A percentile compares a stretch with the other conserved stretches of the same genome.
Conservation (phyloP, 2,797 vertebrate genomes). For the Sebastes nivosus region DNA sequence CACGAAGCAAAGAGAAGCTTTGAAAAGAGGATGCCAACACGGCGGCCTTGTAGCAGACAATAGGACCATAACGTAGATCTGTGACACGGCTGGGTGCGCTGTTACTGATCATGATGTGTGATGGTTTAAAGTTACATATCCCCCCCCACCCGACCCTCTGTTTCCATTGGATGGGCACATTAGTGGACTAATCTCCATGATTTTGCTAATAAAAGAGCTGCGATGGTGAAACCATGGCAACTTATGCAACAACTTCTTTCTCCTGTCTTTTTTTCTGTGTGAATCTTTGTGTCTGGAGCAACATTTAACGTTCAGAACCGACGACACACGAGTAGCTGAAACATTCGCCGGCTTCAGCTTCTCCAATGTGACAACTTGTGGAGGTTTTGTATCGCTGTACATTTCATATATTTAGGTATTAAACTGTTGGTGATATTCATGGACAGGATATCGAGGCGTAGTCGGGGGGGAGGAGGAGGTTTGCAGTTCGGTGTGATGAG, state of each 20-base stretch:
- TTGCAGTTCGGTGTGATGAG: too few relatives aligned
- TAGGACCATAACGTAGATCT: slow-evolving; percentile 53
- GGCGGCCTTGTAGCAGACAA: slow-evolving; percentile 72
- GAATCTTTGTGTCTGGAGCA: background rate
- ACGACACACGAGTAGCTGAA: background rate
- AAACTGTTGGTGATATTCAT: too few relatives aligned
- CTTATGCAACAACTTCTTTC: slow-evolving; percentile 60
- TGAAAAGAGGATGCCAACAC: slow-evolving; percentile 70
- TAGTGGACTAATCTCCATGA: slow-evolving; percentile 82
- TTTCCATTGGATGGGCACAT: slow-evolving; percentile 80
- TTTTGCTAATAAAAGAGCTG: slow-evolving; percentile 87
- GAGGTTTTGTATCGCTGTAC: background rate
- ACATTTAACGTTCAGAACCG: background rate
- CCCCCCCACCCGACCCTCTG: slow-evolving; percentile 53
- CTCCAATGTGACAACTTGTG: background rate
- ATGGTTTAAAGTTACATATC: slow-evolving; percentile 76
- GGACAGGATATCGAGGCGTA: too few relatives aligned
- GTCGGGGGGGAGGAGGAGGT: too few relatives aligned
- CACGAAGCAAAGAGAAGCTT: slow-evolving; percentile 59
- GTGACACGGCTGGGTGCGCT: slow-evolving; percentile 45
- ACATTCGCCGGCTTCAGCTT: background rate
- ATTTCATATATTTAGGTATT: background rate
- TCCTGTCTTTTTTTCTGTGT: background rate
- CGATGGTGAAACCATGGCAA: slow-evolving; percentile 74
- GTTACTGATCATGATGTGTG: slow-evolving; percentile 63